These are phyloP conservation scores for Drosophila sturtevanti DNA, from an alignment of 1,140 invertebrate species.

Conservation along the genomic window DNA sequence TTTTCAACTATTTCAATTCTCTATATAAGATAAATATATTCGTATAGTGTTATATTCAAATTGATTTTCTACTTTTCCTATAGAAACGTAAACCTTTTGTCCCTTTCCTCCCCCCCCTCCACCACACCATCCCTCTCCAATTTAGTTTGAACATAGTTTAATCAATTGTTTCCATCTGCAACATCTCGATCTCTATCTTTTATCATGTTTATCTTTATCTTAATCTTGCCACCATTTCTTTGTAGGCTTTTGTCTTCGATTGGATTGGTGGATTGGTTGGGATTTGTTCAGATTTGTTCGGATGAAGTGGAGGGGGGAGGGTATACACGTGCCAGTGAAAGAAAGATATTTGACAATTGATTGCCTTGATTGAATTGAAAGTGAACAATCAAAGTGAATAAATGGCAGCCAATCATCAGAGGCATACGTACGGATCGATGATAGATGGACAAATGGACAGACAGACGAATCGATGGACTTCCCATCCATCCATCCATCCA, in stretches of 20 bases:
- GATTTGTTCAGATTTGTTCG: too few relatives aligned
- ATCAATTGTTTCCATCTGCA: background rate
- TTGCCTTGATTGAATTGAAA: constrained; percentile 47
- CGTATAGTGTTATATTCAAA: too few relatives aligned
- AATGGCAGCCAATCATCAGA: background rate
- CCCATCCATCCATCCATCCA: too few relatives aligned
- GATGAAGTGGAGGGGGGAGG: background rate
- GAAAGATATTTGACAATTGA: constrained; percentile 46
- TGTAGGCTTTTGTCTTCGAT: background rate
- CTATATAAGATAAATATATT: too few relatives aligned
- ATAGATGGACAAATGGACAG: constrained; percentile 6
- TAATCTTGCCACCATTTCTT: background rate
- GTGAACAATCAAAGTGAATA: constrained; percentile 2
- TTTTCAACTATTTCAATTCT: too few relatives aligned
- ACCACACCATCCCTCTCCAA: too few relatives aligned
- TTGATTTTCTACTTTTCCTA: too few relatives aligned
- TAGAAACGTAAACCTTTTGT: too few relatives aligned
- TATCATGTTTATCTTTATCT: too few relatives aligned
- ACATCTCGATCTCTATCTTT: background rate
- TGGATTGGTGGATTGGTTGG: background rate
- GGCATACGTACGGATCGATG: constrained; percentile 29
- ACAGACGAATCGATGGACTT: constrained; percentile 17
- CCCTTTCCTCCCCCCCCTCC: too few relatives aligned
- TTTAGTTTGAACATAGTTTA: background rate
- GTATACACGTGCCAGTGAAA: constrained; percentile 33